These are phyloP conservation scores for Exocentrus adspersus DNA, from an alignment of 2,888 invertebrate species.

Conservation along the genomic window DNA sequence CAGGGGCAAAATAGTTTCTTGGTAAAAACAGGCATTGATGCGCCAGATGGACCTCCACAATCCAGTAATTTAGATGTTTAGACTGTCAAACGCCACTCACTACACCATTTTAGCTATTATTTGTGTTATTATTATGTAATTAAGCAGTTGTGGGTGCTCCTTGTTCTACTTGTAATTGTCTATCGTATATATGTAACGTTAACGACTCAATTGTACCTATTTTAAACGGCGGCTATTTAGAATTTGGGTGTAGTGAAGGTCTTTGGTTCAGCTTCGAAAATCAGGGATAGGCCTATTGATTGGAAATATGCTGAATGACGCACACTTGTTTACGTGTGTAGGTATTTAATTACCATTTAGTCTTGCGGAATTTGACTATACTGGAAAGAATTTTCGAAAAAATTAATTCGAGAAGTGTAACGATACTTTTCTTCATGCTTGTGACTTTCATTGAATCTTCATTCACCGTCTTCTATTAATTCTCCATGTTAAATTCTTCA, in stretches of 20 bases:
- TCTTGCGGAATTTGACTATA: too few species aligned
- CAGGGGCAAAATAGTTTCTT: too few species aligned
- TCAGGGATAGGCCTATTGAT: slow-evolving; percentile 22
- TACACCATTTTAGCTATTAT: neutral
- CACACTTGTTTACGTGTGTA: neutral
- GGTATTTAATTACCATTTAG: too few species aligned
- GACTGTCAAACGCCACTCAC: neutral
- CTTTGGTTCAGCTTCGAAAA: slow-evolving; percentile 19
- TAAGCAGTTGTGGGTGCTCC: slow-evolving; percentile 5
- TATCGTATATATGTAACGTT: neutral
- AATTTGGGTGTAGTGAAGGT: slow-evolving; percentile 16
- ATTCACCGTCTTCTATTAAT: too few species aligned
- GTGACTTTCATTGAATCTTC: too few species aligned
- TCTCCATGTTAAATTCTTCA: too few species aligned
- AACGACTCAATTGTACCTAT: slow-evolving; percentile 17
- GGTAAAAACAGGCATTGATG: too few species aligned
- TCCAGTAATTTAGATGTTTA: too few species aligned
- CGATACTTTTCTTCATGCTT: too few species aligned
- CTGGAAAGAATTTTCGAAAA: too few species aligned
- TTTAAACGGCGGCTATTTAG: slow-evolving; percentile 8
- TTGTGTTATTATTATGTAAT: neutral
- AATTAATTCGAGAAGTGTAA: too few species aligned
- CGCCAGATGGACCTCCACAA: neutral
- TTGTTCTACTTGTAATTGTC: slow-evolving; percentile 1
- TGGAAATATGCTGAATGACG: slow-evolving; percentile 6